Conservation (phyloP, 2,113 vertebrate genomes). For the Poicephalus meyeri region DNA sequence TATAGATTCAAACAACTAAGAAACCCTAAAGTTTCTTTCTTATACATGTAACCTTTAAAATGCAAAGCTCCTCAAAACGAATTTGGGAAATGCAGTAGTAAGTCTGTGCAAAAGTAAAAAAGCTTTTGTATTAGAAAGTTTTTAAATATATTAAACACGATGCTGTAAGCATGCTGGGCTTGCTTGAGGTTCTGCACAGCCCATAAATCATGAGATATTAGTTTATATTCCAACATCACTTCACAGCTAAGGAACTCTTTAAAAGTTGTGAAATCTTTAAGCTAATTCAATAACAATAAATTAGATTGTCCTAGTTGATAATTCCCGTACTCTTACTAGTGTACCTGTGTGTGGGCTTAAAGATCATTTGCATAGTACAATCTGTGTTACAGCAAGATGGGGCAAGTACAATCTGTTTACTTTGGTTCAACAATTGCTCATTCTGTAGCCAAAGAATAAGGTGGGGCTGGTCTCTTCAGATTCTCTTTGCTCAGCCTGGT, state of each 20-base stretch:
- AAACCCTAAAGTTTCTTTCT: not conserved
- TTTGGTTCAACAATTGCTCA: not conserved
- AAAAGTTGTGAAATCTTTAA: slow-evolving; percentile 16
- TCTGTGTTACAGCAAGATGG: slow-evolving; percentile 45
- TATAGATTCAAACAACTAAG: not conserved
- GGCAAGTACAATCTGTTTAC: slow-evolving; percentile 35
- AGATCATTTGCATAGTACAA: slow-evolving; percentile 40
- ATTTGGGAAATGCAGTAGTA: not conserved
- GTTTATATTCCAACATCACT: not conserved
- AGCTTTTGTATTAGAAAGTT: not conserved
- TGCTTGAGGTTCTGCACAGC: not conserved
- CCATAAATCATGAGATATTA: not conserved
- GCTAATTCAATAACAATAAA: not conserved
- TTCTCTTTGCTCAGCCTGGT: not conserved
- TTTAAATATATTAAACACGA: not conserved
- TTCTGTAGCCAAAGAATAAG: not conserved
- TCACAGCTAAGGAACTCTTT: not conserved
- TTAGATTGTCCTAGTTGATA: slow-evolving; percentile 34
- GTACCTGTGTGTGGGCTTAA: slow-evolving; percentile 13
- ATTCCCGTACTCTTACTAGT: not conserved
- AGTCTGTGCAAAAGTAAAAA: not conserved
- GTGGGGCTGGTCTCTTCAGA: not conserved
- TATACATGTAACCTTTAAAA: not conserved
- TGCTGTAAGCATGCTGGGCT: not conserved
- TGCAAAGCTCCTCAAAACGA: not conserved